Evolutionary conservation across 2,797 vertebrate genomes (phyloP), one percentile per base, ranked within the genome.

Genomic region (Harpagifer antarcticus): DNA sequence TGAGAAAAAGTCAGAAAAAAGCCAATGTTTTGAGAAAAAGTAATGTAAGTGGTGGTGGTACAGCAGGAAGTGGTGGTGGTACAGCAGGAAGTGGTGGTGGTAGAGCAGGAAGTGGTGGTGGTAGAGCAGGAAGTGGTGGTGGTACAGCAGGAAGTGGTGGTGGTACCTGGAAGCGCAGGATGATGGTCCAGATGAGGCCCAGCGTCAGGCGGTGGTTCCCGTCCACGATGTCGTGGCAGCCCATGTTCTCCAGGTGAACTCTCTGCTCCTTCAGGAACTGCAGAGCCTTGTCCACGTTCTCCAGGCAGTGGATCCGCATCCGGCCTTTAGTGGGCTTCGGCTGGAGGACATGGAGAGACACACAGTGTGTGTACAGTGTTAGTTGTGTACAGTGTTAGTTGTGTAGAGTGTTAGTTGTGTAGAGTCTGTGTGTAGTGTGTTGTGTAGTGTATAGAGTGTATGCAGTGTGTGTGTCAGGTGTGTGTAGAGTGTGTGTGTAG

Each of bases 171-270:
- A 99, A 99, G 86, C 97, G 94, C 74, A 99, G 95, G 85, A 99
- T 99, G 91, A 99, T 98, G 82, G 97, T 99, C 97, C 97, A 99
- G 89, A 99, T 98, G 74, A 99, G 96, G 67, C 97, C 97, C 9
- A 99, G 96, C 0, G 96, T 98, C 75, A 99, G 95, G 1, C 97
- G 93, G 92, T 98, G 97, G 94, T 98, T 99, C 53, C 97, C 97
- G 64, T 99, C 97, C 52, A 99, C 97, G 4, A 99, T 99, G 91
- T 98, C 97, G 4, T 98, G 97, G 42, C 96, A 98, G 3, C 97
- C 97, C 97, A 99, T 98, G 94, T 99, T 99, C 90, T 99, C 97
- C 68, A 99, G 94, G 88, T 99, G 97, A 40, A 99, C 97, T 76
- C 97, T 88, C 83, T 99, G 97, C 85, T 99, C 97, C 89, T 99